phyloP scores from a whole-genome alignment of 1,140 invertebrate species.

The Wasmannia auropunctata region DNA sequence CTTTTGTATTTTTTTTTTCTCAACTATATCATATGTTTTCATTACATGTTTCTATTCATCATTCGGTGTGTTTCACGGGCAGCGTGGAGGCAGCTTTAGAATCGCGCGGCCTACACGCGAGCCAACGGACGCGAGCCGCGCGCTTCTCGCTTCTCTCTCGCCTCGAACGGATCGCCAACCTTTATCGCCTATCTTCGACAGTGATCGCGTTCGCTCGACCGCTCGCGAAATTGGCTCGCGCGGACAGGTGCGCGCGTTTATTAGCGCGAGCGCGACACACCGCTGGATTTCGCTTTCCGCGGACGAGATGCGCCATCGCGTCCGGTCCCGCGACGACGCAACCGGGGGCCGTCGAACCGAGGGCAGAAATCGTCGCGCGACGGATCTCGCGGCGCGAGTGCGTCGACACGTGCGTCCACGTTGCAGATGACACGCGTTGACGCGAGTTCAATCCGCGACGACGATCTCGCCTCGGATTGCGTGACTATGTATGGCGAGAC shows the following conservation, averaged over 20 bases:
- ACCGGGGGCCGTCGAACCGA: neutral
- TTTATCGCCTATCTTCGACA: slow-evolving; percentile 59
- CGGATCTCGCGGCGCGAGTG: neutral
- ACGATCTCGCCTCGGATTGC: slow-evolving; percentile 8
- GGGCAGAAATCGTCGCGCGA: neutral
- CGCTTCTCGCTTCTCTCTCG: slow-evolving; percentile 26
- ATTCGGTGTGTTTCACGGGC: neutral
- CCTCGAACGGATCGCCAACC: slow-evolving; percentile 50
- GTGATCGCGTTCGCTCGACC: slow-evolving; percentile 48
- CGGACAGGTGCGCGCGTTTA: slow-evolving; percentile 39
- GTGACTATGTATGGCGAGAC: slow-evolving; percentile 49
- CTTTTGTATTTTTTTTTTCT: neutral
- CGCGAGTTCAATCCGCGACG: slow-evolving; percentile 18
- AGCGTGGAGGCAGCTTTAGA: slow-evolving; percentile 28
- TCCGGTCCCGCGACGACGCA: neutral
- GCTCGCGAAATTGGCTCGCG: slow-evolving; percentile 49
- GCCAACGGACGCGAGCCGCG: neutral
- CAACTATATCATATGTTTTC: neutral
- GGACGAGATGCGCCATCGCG: too few species aligned
- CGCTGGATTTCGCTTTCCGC: slow-evolving; percentile 2
- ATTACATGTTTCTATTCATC: neutral
- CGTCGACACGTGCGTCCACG: neutral
- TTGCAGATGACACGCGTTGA: slow-evolving; percentile 42
- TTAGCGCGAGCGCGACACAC: neutral
- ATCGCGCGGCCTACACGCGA: slow-evolving; percentile 50